A percentile compares a stretch with the other conserved stretches of the same genome.
These are phyloP conservation scores for Sycophila texana DNA, from an alignment of 2,888 invertebrate species.

Conservation along the genomic window DNA sequence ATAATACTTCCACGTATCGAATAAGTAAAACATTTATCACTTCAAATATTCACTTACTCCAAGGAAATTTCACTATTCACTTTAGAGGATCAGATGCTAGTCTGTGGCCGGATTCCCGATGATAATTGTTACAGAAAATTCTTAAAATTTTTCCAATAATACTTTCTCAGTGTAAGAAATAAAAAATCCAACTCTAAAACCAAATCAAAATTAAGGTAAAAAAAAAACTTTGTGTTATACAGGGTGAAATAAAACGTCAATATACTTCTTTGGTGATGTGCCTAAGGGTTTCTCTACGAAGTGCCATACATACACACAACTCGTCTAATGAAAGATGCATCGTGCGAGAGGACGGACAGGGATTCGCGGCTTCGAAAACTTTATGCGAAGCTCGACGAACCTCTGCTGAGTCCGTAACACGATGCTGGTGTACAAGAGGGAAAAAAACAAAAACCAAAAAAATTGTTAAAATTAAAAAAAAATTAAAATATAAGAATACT, in stretches of 20 bases:
- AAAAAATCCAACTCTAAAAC: neutral
- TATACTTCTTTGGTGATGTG: slow-evolving; percentile 2
- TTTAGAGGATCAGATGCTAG: no score
- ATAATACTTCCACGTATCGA: no score
- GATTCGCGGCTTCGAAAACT: slow-evolving; percentile 13
- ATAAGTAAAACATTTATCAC: no score
- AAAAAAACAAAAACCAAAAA: neutral
- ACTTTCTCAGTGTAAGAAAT: neutral
- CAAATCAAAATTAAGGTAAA: no score
- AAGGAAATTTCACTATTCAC: no score
- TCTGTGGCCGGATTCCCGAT: no score
- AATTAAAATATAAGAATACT: slow-evolving; percentile 51
- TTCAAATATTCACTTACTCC: no score
- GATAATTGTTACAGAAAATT: no score
- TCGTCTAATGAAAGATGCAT: slow-evolving; percentile 40
- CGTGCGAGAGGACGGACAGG: slow-evolving; percentile 38
- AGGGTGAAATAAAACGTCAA: slow-evolving; percentile 19
- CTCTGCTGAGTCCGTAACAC: no score
- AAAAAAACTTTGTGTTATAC: slow-evolving; percentile 17
- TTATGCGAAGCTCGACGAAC: neutral
- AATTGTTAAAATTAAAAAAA: neutral
- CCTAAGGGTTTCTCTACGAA: slow-evolving; percentile 24
- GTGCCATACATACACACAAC: slow-evolving; percentile 49
- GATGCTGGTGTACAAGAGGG: no score
- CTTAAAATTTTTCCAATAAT: no score